Percentiles rank a stretch among this genome's conserved stretches.
These are phyloP conservation scores for Sphaerophoria taeniata DNA, from an alignment of 2,888 invertebrate species.

Conservation along the genomic window DNA sequence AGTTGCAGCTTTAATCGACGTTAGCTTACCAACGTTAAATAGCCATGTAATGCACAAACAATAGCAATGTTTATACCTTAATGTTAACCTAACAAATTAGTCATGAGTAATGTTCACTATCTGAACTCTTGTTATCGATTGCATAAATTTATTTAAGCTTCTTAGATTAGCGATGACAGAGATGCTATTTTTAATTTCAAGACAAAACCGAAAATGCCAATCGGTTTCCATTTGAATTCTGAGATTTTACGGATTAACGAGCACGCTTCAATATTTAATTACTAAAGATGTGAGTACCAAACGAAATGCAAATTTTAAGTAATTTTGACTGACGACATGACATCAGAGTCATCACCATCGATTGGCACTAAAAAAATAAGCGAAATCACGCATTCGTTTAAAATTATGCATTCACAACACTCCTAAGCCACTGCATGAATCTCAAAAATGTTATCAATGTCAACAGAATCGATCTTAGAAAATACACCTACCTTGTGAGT, in stretches of 20 bases:
- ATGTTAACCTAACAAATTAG: no score
- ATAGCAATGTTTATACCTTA: no score
- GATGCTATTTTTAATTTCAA: no score
- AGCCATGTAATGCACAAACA: no score
- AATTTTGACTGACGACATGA: background rate
- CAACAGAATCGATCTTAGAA: constrained; percentile 22
- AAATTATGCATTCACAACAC: constrained; percentile 41
- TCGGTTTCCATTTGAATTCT: background rate
- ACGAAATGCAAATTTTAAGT: background rate
- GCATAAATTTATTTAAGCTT: no score
- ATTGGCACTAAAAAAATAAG: background rate
- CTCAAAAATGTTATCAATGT: background rate
- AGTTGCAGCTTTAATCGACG: no score
- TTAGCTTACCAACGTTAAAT: no score
- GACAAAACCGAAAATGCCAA: background rate
- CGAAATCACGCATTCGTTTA: background rate
- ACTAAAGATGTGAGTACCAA: background rate
- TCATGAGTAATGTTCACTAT: no score
- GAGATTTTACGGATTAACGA: no score
- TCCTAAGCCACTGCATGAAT: background rate
- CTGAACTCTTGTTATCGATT: no score
- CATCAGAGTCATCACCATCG: background rate
- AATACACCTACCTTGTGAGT: constrained; percentile 77
- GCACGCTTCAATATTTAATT: background rate
- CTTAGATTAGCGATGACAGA: no score